Evolutionary conservation across 2,797 vertebrate species (phyloP), one percentile per base, ranked within the genome.

Genomic region (Buphagus erythrorhynchus): DNA sequence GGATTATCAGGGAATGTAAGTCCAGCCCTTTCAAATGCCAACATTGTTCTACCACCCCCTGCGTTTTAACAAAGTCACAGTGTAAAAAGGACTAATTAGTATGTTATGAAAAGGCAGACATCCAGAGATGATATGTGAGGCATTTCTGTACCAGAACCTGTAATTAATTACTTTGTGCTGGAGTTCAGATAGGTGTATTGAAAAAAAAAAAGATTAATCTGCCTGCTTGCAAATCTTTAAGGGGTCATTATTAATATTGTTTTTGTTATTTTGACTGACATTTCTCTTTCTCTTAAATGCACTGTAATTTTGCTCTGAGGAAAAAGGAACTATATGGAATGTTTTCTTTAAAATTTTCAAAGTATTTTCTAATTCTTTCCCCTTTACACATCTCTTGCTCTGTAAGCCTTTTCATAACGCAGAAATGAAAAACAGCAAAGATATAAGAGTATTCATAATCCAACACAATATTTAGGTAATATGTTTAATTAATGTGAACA

Each of bases 21-120:
- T 72, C 11, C 82, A 78, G 93, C 92, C 87, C 89, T 95, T 95
- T 95, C 59, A 97, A 93, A 90, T 85, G 18, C 65, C 89, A 97
- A 75, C 94, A 84, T 81, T 97, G 83, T 97, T 94, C 84, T 67
- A 84, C 71, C 90, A 73, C 88, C 61, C 62, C 19, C 18, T 10
- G 2, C 4, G 13, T 66, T 91, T 92, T 94, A 92, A 90, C 79
- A 61, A 93, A 91, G 52, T 62, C 95, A 86, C 58, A 75, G 66
- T 38, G 73, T 93, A 96, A 97, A 86, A 95, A 93, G 74, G 96
- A 93, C 95, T 97, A 97, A 98, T 97, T 94, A 97, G 86, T 58
- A 63, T 55, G 51, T 79, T 91, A 68, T 68, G 90, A 87, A 96
- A 87, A 95, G 92, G 82, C 79, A 90, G 6, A 40, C 58, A 72